Evolutionary conservation across 1,140 invertebrate species (phyloP).

Genomic region (Scaptodrosophila lebanonensis): DNA sequence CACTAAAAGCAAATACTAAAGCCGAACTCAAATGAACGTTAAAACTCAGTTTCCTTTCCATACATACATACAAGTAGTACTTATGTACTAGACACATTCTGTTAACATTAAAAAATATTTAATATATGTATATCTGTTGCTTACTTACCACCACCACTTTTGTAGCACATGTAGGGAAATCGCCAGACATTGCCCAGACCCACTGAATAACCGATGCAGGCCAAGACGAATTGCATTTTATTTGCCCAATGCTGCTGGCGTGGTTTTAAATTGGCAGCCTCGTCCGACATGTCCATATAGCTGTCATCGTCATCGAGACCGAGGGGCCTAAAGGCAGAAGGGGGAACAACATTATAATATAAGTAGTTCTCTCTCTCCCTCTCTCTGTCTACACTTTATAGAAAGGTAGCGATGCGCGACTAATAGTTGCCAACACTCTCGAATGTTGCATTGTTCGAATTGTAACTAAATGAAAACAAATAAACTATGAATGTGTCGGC

Average conservation of each 20-base stretch:
- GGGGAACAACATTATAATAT: neutral
- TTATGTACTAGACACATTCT: too few relatives aligned
- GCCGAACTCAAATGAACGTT: too few relatives aligned
- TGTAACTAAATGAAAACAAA: neutral
- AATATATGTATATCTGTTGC: neutral
- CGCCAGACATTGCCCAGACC: conserved; percentile 95
- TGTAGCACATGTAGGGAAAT: conserved; percentile 90
- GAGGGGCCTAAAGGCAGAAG: conserved; percentile 78
- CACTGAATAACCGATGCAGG: conserved; percentile 94
- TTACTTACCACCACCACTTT: conserved; percentile 87
- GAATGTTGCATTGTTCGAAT: conserved; percentile 7
- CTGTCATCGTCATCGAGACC: conserved; percentile 84
- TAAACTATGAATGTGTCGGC: conserved; percentile 8
- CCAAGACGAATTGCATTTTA: conserved; percentile 93
- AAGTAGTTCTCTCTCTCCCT: conserved; percentile 14
- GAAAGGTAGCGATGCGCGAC: conserved; percentile 31
- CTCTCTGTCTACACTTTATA: too few relatives aligned
- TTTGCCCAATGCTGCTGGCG: conserved; percentile 90
- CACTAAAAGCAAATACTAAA: too few relatives aligned
- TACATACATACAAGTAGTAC: neutral
- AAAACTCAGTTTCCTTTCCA: conserved; percentile 2
- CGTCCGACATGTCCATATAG: conserved; percentile 81
- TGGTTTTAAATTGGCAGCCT: conserved; percentile 83
- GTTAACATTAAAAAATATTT: too few relatives aligned
- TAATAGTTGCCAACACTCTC: conserved; percentile 54